Base-by-base conservation (phyloP, 92 coral and sea anemone species). In the Epizoanthus ramosus region DNA sequence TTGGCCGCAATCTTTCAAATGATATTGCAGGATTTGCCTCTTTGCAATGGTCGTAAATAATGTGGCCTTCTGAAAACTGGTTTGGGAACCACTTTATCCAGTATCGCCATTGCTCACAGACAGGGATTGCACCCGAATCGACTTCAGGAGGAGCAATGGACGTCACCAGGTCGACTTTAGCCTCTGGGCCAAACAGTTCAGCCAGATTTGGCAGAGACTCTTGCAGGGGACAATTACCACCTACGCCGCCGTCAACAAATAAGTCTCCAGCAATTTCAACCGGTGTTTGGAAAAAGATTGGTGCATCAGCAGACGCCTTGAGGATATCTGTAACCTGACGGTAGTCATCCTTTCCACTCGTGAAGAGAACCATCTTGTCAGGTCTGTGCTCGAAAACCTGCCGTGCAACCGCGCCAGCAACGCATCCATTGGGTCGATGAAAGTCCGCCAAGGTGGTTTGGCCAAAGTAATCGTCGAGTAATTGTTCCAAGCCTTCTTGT, bases 201-300 rank as follows among this genome's bases (percentile, higher is more conserved):
- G 71, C 50, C n/a, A 72, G 61, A 76, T 64, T 56, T 41, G 41
- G 43, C n/a, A 73, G 41, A 3, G 87, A 83, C 52, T 74, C 84
- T n/a, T 17, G 59, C 8, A 84, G 53, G 15, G 87, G 87, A 50
- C 87, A 84, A 72, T 84, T 84, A 18, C 83, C 87, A 1, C 87
- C 87, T 19, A 73, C 83, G 5, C 87, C 87, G 24, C 87, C 83
- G 23, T 83, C 87, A 0, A 83, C 23, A 56, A 56, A 83, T 15
- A 10, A 43, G 23, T 83, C 87, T 0, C 81, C 87, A 2, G 21
- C 58, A 60, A 83, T 83, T 12, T 43, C 25, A 37, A 56, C 84
- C 13, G 87, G 87, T 14, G 87, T 83, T 59, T 41, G 65, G 56
- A 83, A 83, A 45, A 21, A 84, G 19, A 84, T 31, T 41, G 83